These are phyloP conservation scores for Henricia sp. DNA, from an alignment of 53 echinoderm and acorn worm species.

Conservation along the genomic window DNA sequence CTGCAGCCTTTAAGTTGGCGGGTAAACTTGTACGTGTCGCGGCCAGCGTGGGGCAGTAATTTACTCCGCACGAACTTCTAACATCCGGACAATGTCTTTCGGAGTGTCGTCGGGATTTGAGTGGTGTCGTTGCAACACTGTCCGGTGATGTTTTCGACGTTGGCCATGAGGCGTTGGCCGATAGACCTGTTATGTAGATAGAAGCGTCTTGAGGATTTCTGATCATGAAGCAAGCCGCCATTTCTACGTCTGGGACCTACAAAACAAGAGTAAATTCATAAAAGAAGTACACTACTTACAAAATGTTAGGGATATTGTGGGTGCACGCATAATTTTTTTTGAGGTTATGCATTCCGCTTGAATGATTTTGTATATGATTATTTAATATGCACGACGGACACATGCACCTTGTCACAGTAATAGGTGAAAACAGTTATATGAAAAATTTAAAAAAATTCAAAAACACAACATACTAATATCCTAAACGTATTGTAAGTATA, in stretches of 20 bases:
- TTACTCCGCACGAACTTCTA: background rate
- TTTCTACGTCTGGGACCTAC: conserved; percentile 42
- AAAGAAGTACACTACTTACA: no score
- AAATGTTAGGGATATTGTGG: no score
- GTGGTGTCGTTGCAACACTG: background rate
- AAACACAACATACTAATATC: no score
- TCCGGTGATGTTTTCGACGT: background rate
- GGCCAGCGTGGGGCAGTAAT: conserved; percentile 40
- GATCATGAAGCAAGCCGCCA: conserved; percentile 55
- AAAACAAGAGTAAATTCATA: background rate
- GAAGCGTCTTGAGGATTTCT: conserved; percentile 49
- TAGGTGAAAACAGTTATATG: no score
- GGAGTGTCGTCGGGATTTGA: conserved; percentile 3
- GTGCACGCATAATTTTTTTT: no score
- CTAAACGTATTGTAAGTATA: no score
- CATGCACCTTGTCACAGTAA: no score
- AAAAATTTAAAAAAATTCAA: no score
- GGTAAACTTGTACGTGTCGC: conserved; percentile 42
- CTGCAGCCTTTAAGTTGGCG: background rate
- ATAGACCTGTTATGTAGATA: conserved; percentile 37
- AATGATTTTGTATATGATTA: no score
- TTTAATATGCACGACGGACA: no score
- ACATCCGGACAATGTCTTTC: conserved; percentile 5
- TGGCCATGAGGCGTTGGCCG: conserved; percentile 32
- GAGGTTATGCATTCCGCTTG: no score